A percentile compares a stretch with the other conserved stretches of the same genome.
Conservation (phyloP, 2,113 vertebrate species). For the Oophaga pumilio region DNA sequence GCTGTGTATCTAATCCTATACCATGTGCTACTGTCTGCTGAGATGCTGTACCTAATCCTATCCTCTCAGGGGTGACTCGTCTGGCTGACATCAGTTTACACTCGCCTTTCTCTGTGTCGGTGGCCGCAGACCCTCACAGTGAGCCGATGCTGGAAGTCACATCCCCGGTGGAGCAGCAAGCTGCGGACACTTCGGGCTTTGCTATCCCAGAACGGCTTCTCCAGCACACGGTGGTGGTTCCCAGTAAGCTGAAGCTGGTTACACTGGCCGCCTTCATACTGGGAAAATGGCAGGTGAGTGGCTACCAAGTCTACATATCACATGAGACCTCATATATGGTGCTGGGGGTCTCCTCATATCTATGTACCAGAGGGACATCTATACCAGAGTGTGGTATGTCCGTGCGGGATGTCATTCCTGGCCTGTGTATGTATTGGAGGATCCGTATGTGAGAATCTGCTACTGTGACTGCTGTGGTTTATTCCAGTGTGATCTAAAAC, state of each 20-base stretch:
- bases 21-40: neutral
- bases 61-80: constrained; percentile 76
- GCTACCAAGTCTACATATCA: neutral
- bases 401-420: no score
- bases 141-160: accelerated
- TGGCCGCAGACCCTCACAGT: constrained; percentile 68
- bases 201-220: constrained; percentile 81
- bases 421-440: no score
- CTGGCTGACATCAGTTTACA: constrained; percentile 85
- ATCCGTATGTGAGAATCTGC: neutral
- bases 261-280: constrained; percentile 89
- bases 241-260: constrained; percentile 91
- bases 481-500: constrained; percentile 76
- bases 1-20: neutral
- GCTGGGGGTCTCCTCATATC: no score
- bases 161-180: neutral
- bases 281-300: constrained; percentile 84
- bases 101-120: constrained; percentile 77
- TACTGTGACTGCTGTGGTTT: neutral
- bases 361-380: neutral
- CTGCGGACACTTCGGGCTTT: constrained; percentile 72
- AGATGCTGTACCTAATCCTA: neutral
- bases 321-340: neutral
- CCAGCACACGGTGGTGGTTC: constrained; percentile 85
- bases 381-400: no score